Evolutionary conservation across 2,797 vertebrate species (phyloP).

Genomic region (Sebastes wilsoni): DNA sequence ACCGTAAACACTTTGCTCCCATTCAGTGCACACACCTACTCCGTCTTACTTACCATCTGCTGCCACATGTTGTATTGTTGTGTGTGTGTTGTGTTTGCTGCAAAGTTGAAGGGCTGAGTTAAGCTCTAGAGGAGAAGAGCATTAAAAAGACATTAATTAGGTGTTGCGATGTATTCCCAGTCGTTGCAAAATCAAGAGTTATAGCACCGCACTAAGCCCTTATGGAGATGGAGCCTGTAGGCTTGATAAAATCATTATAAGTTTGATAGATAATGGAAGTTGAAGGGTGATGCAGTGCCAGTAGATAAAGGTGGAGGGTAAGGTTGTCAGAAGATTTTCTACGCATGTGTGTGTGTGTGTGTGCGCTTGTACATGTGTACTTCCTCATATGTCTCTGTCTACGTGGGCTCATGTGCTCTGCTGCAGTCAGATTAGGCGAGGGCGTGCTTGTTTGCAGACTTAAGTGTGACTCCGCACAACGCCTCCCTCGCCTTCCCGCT

Average conservation of each 20-base stretch:
- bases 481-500: conserved; percentile 38
- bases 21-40: conserved; percentile 61
- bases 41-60: conserved; percentile 72
- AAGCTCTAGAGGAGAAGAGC: conserved; percentile 78
- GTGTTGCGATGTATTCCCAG: conserved; percentile 74
- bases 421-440: conserved; percentile 48
- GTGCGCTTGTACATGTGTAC: conserved; percentile 1
- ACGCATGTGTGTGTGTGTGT: not conserved
- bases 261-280: conserved; percentile 77
- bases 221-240: conserved; percentile 72
- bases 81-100: conserved; percentile 71
- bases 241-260: conserved; percentile 79
- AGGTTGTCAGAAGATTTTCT: conserved; percentile 37
- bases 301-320: conserved; percentile 62
- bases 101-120: conserved; percentile 76
- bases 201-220: conserved; percentile 71
- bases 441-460: conserved; percentile 59
- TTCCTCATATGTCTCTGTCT: conserved; percentile 23
- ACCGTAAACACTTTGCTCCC: conserved; percentile 49
- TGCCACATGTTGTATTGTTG: conserved; percentile 64
- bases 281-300: conserved; percentile 70
- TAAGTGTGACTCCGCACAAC: conserved; percentile 45
- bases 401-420: conserved; percentile 4
- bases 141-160: conserved; percentile 86
- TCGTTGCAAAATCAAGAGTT: conserved; percentile 76